phyloP scores from a whole-genome alignment of 1,140 invertebrate species.

The Drosophila serrata region DNA sequence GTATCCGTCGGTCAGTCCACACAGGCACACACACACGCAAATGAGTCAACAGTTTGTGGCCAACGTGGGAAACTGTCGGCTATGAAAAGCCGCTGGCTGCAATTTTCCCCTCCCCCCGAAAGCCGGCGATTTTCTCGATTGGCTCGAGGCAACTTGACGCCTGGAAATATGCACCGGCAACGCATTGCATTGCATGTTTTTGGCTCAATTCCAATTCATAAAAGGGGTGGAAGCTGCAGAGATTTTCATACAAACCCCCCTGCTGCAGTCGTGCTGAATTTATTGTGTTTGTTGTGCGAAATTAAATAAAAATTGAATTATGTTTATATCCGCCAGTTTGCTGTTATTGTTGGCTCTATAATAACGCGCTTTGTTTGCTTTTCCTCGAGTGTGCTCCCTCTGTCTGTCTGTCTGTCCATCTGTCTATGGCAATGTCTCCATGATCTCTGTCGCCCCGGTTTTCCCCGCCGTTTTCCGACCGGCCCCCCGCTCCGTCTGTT shows the following conservation, averaged over 20 bases:
- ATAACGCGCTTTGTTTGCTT: constrained; percentile 69
- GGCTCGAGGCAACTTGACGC: constrained; percentile 55
- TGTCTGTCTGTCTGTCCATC: constrained; percentile 15
- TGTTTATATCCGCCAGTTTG: constrained; percentile 78
- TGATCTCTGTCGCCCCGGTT: constrained; percentile 43
- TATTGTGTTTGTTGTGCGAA: constrained; percentile 80
- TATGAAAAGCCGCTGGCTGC: constrained; percentile 14
- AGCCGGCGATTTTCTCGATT: constrained; percentile 36
- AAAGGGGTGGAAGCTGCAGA: constrained; percentile 3
- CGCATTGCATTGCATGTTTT: constrained; percentile 25
- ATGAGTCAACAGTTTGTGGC: constrained; percentile 75
- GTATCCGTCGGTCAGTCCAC: constrained; percentile 4
- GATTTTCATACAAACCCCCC: constrained; percentile 5
- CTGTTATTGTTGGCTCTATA: constrained; percentile 79
- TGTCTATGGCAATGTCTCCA: constrained; percentile 58
- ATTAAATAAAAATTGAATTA: constrained; percentile 84
- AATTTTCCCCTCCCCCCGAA: neutral
- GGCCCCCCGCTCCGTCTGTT: constrained; percentile 51
- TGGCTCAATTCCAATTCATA: constrained; percentile 51
- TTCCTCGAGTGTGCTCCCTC: constrained; percentile 23
- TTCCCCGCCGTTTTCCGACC: neutral
- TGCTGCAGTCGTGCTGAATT: constrained; percentile 74
- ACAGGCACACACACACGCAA: constrained; percentile 49
- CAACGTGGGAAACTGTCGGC: constrained; percentile 44
- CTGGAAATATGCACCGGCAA: constrained; percentile 49